Evolutionary conservation across 1,140 invertebrate genomes (phyloP).

Genomic region (Pogonomyrmex barbatus): DNA sequence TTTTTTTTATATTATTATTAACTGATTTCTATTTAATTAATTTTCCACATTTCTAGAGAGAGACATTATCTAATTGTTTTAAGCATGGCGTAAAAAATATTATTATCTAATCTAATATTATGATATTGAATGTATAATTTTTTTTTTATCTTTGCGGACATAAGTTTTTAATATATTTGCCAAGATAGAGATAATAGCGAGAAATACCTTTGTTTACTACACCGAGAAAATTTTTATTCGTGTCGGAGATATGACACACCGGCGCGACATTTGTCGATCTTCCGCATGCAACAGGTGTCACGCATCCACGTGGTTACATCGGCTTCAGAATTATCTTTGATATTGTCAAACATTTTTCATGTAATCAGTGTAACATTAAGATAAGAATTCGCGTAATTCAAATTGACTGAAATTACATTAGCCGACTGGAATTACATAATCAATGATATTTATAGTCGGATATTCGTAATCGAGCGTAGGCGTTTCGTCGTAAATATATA

Average conservation of each 20-base stretch:
- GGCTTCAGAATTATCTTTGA: conserved; percentile 13
- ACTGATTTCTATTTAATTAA: not conserved
- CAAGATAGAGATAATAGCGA: not conserved
- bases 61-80: not conserved
- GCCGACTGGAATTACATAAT: conserved; percentile 1
- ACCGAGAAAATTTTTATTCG: not conserved
- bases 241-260: not conserved
- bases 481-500: not conserved
- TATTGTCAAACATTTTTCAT: not conserved
- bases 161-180: not conserved
- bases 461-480: not conserved
- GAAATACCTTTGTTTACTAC: not conserved
- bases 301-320: conserved; percentile 42
- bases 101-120: not conserved
- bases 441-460: not conserved
- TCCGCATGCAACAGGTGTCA: conserved; percentile 57
- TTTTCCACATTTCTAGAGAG: not conserved
- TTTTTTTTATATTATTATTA: not conserved
- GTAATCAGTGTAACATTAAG: not conserved
- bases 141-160: not conserved
- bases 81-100: not conserved
- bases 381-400: not conserved
- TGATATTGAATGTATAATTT: not conserved
- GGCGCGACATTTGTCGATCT: conserved; percentile 15
- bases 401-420: too few relatives aligned